Conservation (phyloP, 2,797 vertebrate genomes). For the Steatocranus sp. region DNA sequence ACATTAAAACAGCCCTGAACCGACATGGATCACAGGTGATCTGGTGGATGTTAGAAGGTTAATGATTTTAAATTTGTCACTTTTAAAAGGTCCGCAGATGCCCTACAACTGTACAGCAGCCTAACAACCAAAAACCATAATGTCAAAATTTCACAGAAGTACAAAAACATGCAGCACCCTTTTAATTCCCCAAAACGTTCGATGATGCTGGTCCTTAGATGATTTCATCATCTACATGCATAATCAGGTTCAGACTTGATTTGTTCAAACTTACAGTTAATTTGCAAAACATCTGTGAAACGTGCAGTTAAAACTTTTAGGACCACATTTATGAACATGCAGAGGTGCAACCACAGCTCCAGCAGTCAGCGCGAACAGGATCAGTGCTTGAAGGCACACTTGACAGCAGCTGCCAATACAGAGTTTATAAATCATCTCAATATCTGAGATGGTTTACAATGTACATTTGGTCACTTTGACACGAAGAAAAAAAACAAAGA, state of each 20-base stretch:
- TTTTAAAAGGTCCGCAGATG: neutral
- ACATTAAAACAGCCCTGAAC: neutral
- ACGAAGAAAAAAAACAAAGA: neutral
- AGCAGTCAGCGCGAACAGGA: slow-evolving; percentile 9
- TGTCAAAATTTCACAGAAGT: neutral
- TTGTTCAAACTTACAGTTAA: neutral
- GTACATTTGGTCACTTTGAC: neutral
- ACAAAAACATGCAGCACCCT: neutral
- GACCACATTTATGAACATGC: neutral
- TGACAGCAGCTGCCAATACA: slow-evolving; percentile 2
- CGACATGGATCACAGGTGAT: neutral
- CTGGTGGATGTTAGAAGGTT: neutral
- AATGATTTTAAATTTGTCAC: neutral
- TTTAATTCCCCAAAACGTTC: neutral
- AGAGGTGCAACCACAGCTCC: neutral
- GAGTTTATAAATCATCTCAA: neutral
- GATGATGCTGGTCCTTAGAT: neutral
- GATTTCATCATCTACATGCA: neutral
- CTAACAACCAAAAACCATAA: neutral
- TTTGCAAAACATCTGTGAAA: neutral
- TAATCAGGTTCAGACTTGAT: neutral
- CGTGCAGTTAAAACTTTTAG: neutral
- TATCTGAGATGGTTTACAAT: neutral
- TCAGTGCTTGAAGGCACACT: slow-evolving; percentile 44
- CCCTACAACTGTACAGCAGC: neutral